Percentiles rank a stretch among this genome's conserved stretches.
Conservation (phyloP, 2,113 vertebrate genomes). For the Nothocercus nigrocapillus region DNA sequence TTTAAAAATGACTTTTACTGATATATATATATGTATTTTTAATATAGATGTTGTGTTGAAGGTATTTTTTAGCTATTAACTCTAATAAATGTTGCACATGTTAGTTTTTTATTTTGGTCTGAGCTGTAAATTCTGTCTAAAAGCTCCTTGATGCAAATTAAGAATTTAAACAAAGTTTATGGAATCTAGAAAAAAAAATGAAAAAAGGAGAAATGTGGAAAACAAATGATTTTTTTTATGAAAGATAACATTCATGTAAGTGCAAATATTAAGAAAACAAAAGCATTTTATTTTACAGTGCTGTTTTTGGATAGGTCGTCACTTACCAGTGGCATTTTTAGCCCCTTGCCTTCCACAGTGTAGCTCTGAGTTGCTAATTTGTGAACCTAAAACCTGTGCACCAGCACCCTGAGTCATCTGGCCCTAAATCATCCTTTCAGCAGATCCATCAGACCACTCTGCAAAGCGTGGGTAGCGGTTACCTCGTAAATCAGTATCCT, state of each 20-base stretch:
- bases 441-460: background rate
- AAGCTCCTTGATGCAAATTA: background rate
- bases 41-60: background rate
- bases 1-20: background rate
- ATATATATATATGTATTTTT: background rate
- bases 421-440: background rate
- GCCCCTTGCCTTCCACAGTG: background rate
- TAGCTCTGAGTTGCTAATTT: background rate
- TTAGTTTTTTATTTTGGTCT: background rate
- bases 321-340: background rate
- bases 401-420: background rate
- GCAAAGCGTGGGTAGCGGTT: background rate
- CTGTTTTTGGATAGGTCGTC: background rate
- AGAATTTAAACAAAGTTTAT: background rate
- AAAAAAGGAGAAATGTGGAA: background rate
- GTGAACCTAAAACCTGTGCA: background rate
- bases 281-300: background rate
- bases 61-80: background rate
- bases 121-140: background rate
- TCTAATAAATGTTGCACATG: background rate
- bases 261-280: background rate
- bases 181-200: too few species aligned
- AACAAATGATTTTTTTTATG: background rate
- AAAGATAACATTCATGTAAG: background rate
- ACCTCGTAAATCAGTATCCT: background rate